Evolutionary conservation across 2,888 invertebrate genomes (phyloP).

Genomic region (Melanostoma scalare): DNA sequence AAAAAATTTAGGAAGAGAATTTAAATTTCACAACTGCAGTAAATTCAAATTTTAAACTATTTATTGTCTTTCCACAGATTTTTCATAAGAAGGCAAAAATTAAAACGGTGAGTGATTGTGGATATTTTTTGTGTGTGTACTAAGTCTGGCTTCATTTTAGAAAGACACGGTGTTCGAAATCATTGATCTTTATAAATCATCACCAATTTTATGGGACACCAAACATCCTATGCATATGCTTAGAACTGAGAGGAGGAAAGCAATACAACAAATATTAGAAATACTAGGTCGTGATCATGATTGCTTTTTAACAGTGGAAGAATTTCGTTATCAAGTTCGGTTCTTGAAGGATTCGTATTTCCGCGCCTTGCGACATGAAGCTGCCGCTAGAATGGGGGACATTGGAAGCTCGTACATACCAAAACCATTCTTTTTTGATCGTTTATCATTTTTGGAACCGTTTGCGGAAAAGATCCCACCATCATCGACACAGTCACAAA

Average conservation of each 20-base stretch:
- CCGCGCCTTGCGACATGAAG: constrained; percentile 45
- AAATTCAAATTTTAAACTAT: background rate
- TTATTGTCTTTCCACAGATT: constrained; percentile 5
- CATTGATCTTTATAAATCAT: constrained; percentile 55
- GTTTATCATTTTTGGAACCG: constrained; percentile 46
- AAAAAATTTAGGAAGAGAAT: no score
- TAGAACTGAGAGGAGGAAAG: constrained; percentile 33
- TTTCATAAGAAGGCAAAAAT: constrained; percentile 19
- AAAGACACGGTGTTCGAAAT: constrained; percentile 56
- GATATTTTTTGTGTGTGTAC: background rate
- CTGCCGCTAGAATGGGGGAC: constrained; percentile 24
- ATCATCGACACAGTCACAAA: constrained; percentile 1
- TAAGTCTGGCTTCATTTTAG: constrained; percentile 10
- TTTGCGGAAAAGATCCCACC: constrained; percentile 29
- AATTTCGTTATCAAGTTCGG: constrained; percentile 57
- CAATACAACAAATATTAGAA: constrained; percentile 39
- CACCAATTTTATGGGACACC: constrained; percentile 55
- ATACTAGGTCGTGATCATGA: constrained; percentile 33
- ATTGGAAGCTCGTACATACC: constrained; percentile 4
- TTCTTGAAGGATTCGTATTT: constrained; percentile 46
- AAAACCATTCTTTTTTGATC: constrained; percentile 44
- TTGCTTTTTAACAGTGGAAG: constrained; percentile 48
- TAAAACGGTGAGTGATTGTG: constrained; percentile 33
- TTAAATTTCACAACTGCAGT: no score
- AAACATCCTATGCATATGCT: constrained; percentile 37